These are phyloP conservation scores for Scolopax mira DNA, from an alignment of 2,113 vertebrate species.

Conservation along the genomic window DNA sequence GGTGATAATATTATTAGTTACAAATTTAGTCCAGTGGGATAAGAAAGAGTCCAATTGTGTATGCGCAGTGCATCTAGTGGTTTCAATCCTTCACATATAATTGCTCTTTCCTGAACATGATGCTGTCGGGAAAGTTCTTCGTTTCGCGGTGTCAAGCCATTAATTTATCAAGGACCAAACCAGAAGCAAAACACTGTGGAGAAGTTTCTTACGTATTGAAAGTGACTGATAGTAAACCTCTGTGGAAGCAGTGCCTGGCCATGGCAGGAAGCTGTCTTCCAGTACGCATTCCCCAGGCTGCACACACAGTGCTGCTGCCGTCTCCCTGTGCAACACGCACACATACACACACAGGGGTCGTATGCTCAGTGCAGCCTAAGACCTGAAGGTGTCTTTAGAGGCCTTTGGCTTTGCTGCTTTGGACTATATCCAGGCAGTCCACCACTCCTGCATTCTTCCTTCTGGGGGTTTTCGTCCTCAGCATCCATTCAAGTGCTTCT, in stretches of 20 bases:
- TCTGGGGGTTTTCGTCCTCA: not conserved
- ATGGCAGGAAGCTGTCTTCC: not conserved
- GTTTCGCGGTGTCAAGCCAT: not conserved
- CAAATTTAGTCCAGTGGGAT: not conserved
- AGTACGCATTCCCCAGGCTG: not conserved
- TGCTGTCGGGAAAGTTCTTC: not conserved
- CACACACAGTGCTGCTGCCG: not conserved
- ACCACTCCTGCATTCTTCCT: accelerated
- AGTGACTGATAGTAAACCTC: not conserved
- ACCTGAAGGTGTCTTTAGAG: not conserved
- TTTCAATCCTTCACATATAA: not conserved
- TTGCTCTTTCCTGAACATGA: not conserved
- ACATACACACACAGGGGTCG: too few relatives aligned
- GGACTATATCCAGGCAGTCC: not conserved
- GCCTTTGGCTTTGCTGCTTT: not conserved
- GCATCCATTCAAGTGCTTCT: not conserved
- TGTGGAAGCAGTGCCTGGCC: not conserved
- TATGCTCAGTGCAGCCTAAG: not conserved
- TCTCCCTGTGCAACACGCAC: not conserved
- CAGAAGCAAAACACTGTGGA: not conserved
- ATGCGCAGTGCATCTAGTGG: not conserved
- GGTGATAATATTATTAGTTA: not conserved
- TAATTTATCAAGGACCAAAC: not conserved
- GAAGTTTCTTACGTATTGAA: not conserved
- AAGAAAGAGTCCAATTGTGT: not conserved